Evolutionary conservation across 2,113 vertebrate genomes (phyloP).

Genomic region (Climacteris rufus): DNA sequence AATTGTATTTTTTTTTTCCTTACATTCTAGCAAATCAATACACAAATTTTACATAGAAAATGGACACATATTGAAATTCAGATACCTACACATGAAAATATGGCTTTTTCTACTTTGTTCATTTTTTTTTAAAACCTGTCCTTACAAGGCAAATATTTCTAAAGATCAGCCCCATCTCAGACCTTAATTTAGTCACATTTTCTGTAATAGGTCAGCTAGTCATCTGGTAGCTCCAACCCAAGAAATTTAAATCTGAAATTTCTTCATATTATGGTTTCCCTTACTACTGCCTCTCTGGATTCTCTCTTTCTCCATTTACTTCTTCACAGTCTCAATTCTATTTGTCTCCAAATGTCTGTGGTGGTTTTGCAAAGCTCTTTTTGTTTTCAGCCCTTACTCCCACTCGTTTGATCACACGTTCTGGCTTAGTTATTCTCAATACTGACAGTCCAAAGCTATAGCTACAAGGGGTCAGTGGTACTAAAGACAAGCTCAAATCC

Average conservation of each 20-base stretch:
- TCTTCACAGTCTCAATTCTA: neutral
- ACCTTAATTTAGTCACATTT: neutral
- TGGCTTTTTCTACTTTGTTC: rapidly evolving
- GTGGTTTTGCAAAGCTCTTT: neutral
- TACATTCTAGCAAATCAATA: neutral
- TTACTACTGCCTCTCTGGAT: neutral
- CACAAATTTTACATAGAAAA: neutral
- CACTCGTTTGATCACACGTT: neutral
- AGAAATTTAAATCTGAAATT: neutral
- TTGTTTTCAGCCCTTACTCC: neutral
- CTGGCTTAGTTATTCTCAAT: neutral
- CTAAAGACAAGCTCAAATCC: neutral
- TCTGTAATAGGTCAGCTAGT: neutral
- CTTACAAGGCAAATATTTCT: neutral
- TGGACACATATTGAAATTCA: neutral
- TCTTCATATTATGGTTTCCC: neutral
- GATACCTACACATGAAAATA: neutral
- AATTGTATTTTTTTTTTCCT: neutral
- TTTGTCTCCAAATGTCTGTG: neutral
- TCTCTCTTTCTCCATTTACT: neutral
- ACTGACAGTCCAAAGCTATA: neutral
- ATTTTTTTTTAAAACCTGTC: neutral
- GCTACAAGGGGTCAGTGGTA: neutral
- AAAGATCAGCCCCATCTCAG: neutral
- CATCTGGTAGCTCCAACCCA: neutral